phyloP scores from a whole-genome alignment of 2,113 vertebrate species.

The Pavo muticus region DNA sequence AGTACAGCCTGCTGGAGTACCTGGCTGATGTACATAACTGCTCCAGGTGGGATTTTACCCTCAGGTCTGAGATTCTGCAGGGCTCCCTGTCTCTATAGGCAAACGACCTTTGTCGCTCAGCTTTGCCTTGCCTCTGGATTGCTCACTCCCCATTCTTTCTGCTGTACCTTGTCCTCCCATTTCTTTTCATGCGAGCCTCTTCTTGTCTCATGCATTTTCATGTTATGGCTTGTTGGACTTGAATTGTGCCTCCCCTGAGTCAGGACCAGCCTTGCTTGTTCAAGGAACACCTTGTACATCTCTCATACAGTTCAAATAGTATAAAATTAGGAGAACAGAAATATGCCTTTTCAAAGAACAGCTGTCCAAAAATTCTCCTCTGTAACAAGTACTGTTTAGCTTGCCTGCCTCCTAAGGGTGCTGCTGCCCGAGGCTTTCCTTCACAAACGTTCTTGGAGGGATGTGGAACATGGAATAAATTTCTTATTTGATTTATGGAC shows the following conservation, averaged over 20 bases:
- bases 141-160: neutral
- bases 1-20: fast-evolving
- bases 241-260: neutral
- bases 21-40: neutral
- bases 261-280: slow-evolving; percentile 20
- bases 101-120: neutral
- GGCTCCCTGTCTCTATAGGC: fast-evolving
- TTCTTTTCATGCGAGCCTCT: neutral
- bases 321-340: neutral
- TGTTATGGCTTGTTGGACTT: neutral
- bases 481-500: neutral
- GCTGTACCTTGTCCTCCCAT: neutral
- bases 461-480: neutral
- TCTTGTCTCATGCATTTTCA: neutral
- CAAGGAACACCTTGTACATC: slow-evolving; percentile 18
- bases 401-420: neutral
- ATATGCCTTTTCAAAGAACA: neutral
- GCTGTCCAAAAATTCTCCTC: neutral
- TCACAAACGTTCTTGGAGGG: neutral
- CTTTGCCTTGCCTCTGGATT: neutral
- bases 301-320: neutral
- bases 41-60: neutral
- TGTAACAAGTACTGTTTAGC: neutral
- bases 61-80: neutral
- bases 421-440: neutral